Evolutionary conservation across 1,140 invertebrate species (phyloP).

Genomic region (Pseudomyrmex gracilis): DNA sequence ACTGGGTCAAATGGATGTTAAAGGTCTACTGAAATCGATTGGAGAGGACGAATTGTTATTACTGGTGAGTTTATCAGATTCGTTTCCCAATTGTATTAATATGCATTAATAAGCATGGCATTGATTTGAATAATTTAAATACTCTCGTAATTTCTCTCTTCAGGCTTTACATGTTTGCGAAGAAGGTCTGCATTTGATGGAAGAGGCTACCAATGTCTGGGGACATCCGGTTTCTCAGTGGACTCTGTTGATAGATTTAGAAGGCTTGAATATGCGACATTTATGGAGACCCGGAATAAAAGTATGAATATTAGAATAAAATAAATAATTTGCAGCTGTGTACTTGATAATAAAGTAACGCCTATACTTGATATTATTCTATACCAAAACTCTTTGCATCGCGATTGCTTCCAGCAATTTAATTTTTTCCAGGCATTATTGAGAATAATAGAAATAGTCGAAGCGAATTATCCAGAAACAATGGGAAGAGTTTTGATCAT

Average conservation of each 20-base stretch:
- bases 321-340: background rate
- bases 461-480: slow-evolving; percentile 98
- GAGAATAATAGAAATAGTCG: slow-evolving; percentile 97
- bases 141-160: slow-evolving; percentile 30
- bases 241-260: slow-evolving; percentile 96
- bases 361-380: background rate
- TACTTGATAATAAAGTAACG: background rate
- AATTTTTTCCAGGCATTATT: slow-evolving; percentile 88
- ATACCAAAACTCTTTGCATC: slow-evolving; percentile 8
- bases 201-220: slow-evolving; percentile 91
- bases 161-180: slow-evolving; percentile 95
- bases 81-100: slow-evolving; percentile 12
- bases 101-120: slow-evolving; percentile 7
- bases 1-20: slow-evolving; percentile 97
- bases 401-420: slow-evolving; percentile 12
- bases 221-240: slow-evolving; percentile 94
- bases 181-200: slow-evolving; percentile 92
- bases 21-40: slow-evolving; percentile 96
- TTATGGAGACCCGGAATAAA: slow-evolving; percentile 97
- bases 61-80: slow-evolving; percentile 88
- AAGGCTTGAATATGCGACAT: slow-evolving; percentile 98
- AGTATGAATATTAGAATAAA: slow-evolving; percentile 74
- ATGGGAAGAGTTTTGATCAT: slow-evolving; percentile 96
- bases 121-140: slow-evolving; percentile 40
- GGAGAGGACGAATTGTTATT: slow-evolving; percentile 97